Evolutionary conservation across 2,113 vertebrate genomes (phyloP).

Genomic region (Benitochromis conjunctus): DNA sequence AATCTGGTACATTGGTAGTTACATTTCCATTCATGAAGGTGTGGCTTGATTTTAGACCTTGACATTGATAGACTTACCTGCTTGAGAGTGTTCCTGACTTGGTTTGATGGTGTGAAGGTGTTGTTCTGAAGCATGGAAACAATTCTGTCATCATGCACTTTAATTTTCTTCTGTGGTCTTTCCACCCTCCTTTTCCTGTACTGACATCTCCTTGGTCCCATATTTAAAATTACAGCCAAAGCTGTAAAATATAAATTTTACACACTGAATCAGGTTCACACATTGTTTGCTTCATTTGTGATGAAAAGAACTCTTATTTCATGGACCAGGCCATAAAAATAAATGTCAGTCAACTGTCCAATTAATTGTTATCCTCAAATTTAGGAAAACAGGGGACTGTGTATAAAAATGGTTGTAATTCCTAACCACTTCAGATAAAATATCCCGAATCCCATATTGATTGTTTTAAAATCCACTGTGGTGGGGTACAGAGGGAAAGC

Average conservation of each 20-base stretch:
- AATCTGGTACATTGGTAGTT: background rate
- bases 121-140: background rate
- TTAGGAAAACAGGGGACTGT: background rate
- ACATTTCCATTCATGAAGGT: background rate
- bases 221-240: background rate
- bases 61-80: background rate
- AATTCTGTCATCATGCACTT: background rate
- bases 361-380: background rate
- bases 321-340: background rate
- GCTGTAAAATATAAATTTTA: background rate
- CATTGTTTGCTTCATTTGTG: background rate
- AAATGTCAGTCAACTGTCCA: background rate
- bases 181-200: background rate
- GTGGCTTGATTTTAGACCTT: background rate
- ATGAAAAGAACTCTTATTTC: background rate
- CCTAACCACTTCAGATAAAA: background rate
- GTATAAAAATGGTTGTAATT: background rate
- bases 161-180: rapidly evolving
- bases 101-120: background rate
- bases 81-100: background rate
- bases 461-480: rapidly evolving
- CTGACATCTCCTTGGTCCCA: background rate
- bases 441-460: background rate
- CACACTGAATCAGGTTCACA: background rate
- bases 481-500: background rate